These are phyloP conservation scores for Perccottus glenii DNA, from an alignment of 2,113 vertebrate species.

Conservation along the genomic window DNA sequence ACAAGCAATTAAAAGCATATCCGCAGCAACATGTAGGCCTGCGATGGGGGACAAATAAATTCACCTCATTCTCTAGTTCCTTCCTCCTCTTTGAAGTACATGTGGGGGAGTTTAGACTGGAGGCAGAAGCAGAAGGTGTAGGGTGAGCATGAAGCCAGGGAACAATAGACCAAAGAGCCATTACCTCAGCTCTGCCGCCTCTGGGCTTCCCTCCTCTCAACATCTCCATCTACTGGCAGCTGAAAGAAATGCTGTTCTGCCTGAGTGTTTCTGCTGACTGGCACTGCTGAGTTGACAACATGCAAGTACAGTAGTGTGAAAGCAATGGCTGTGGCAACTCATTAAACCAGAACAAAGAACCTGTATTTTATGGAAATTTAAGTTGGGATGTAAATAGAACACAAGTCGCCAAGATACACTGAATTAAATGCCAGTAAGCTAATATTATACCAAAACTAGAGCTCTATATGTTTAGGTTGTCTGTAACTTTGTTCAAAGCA, in stretches of 20 bases:
- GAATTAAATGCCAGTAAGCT: background rate
- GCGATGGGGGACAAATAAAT: constrained; percentile 53
- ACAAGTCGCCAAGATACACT: background rate
- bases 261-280: constrained; percentile 40
- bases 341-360: constrained; percentile 9
- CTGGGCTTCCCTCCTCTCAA: constrained; percentile 41
- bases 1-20: constrained; percentile 68
- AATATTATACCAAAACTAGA: no score
- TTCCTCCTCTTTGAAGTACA: constrained; percentile 72
- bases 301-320: constrained; percentile 13
- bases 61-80: constrained; percentile 68
- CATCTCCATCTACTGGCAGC: constrained; percentile 57
- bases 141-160: constrained; percentile 53
- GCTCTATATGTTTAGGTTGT: no score
- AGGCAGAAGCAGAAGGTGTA: constrained; percentile 57
- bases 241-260: background rate
- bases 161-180: constrained; percentile 71
- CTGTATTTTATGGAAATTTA: constrained; percentile 9
- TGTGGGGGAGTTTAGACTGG: constrained; percentile 53
- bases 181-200: constrained; percentile 60
- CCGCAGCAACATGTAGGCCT: constrained; percentile 47
- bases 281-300: constrained; percentile 65
- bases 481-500: no score
- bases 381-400: constrained; percentile 20
- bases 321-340: constrained; percentile 11